Conservation (phyloP, 37 sponge, comb jelly and placozoan genomes). For the Cliona cf. orientalis region DNA sequence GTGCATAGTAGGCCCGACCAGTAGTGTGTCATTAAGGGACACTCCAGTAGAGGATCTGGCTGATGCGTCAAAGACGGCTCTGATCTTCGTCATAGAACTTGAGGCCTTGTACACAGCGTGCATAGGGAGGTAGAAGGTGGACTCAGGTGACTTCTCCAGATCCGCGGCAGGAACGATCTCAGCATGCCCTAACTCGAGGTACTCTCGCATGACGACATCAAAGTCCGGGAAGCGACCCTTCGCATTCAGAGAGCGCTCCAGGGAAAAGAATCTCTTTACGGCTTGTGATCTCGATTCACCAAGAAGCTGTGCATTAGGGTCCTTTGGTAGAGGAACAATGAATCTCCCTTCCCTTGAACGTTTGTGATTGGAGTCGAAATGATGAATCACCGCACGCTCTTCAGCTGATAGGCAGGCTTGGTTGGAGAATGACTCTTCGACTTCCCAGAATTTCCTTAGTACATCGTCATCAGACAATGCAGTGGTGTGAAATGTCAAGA, state of each 20-base stretch:
- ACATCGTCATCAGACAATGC: constrained; percentile 35
- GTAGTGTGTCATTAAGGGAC: constrained; percentile 54
- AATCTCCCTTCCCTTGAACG: constrained; percentile 30
- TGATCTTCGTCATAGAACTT: constrained; percentile 52
- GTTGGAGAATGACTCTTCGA: constrained; percentile 45
- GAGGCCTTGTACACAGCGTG: constrained; percentile 60
- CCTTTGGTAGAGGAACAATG: constrained; percentile 43
- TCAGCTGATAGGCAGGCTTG: constrained; percentile 24
- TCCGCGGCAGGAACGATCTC: constrained; percentile 28
- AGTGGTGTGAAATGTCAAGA: constrained; percentile 26
- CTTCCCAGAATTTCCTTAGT: constrained; percentile 55
- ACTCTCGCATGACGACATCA: constrained; percentile 43
- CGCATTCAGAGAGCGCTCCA: constrained; percentile 49
- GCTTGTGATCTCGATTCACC: constrained; percentile 59
- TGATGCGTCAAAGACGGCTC: constrained; percentile 59
- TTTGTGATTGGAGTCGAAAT: constrained; percentile 34
- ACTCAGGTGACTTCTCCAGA: constrained; percentile 40
- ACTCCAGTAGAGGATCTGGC: constrained; percentile 59
- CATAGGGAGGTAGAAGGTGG: constrained; percentile 57
- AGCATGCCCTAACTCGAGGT: constrained; percentile 47
- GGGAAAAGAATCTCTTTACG: constrained; percentile 48
- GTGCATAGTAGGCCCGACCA: constrained; percentile 40
- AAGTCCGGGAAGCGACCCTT: constrained; percentile 45
- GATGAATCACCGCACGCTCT: constrained; percentile 43
- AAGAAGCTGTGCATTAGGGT: constrained; percentile 16